Base-by-base conservation (phyloP, 2,797 vertebrate species). In the Adelosebastes latens region DNA sequence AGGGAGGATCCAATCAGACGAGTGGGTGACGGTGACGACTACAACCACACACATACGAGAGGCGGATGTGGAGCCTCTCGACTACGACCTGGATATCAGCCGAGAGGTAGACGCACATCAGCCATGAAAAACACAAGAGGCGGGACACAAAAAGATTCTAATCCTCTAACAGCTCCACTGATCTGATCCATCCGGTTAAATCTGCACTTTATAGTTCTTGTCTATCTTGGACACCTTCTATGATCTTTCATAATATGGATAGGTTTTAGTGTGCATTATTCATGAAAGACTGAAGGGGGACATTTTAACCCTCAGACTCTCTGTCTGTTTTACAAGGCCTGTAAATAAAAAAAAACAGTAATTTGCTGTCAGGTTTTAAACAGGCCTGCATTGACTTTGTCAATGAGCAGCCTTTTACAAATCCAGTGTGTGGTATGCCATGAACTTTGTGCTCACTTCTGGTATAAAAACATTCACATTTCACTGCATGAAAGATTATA, bases 71-170 rank as follows among this genome's bases (percentile, higher is more conserved):
- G 98, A 99, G 55, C 96, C 97, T 20, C 90, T 97, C 8, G 96
- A 98, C 87, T 99, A 97, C 74, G 94, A 97, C 85, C 91, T 99
- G 92, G 97, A 99, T 78, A 97, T 99, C 95, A 97, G 94, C 94
- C 95, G 95, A 94, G 97, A 99, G 97, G 98, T 99, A 96, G 8
- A 22, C 14, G 11, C 27, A 18, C 52, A 20, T 39, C 22, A 16
- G 62, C 24, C 18, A 0, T 10, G 9, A 29, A 3, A 55, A 36
- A 58, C 0, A 46, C 3, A n/a, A 39, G 49, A 4, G 70, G 4
- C 7, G 3, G 0, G 16, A 62, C 16, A 24, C 8, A 52, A 4
- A 18, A 8, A 29, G 1, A 39, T 24, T 2, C 4, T 14, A 4
- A 31, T 49, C 39, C 29, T 59, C 25, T 5, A 2, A 25, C 3